These are phyloP conservation scores for Recurvirostra avosetta DNA, from an alignment of 2,113 vertebrate genomes.

Conservation along the genomic window DNA sequence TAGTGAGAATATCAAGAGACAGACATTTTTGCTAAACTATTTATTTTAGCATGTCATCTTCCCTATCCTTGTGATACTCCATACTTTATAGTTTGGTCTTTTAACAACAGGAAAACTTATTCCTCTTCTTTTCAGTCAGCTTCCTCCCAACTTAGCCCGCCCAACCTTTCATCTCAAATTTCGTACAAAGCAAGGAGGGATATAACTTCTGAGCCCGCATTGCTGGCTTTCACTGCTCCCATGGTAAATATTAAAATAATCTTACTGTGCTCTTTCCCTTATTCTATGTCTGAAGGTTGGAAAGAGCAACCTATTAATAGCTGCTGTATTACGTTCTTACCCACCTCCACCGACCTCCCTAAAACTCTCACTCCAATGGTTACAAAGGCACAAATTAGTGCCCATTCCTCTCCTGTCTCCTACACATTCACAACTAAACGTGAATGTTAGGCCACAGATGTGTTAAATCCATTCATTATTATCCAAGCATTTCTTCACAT, in stretches of 20 bases:
- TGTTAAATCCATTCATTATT: background rate
- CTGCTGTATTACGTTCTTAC: background rate
- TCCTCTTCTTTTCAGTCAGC: background rate
- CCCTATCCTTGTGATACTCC: background rate
- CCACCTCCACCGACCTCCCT: background rate
- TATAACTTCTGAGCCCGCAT: accelerated
- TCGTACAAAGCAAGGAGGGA: background rate
- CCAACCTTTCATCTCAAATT: background rate
- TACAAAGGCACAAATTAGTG: background rate
- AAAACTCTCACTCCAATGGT: background rate
- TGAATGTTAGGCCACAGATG: background rate
- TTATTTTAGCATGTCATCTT: background rate
- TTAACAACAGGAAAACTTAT: background rate
- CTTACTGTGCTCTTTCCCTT: background rate
- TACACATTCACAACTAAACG: background rate
- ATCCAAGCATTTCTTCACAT: too few relatives aligned
- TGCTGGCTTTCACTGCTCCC: background rate
- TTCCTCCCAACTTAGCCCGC: background rate
- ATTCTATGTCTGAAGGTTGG: background rate
- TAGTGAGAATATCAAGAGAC: background rate
- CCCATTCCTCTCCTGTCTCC: background rate
- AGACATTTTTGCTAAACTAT: background rate
- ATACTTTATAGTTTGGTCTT: background rate
- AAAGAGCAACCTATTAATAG: background rate
- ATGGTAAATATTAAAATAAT: background rate